Conservation (phyloP, 35 echinoderm and acorn worm genomes). For the Lytechinus variegatus region DNA sequence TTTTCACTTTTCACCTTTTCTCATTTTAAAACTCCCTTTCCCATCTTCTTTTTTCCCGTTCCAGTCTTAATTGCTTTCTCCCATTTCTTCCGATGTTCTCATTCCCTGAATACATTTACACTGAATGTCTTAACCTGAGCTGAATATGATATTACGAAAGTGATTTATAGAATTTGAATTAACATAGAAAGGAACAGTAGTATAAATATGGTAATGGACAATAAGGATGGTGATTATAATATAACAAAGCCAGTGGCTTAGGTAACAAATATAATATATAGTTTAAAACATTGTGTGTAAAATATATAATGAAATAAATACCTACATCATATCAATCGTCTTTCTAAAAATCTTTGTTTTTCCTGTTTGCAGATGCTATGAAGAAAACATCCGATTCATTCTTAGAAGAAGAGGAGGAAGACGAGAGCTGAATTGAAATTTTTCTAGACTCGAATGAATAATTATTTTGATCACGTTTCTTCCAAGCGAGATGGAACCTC, state of each 20-base stretch:
- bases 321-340: no score
- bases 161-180: no score
- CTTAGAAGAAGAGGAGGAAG: constrained; percentile 4
- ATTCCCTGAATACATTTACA: no score
- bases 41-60: not conserved
- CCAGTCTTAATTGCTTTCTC: not conserved
- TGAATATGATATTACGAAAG: no score
- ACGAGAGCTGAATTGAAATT: not conserved
- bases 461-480: constrained; percentile 8
- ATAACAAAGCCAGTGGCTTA: no score
- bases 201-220: no score
- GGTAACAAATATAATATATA: no score
- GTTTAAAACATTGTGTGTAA: no score
- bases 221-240: no score
- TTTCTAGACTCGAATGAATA: not conserved
- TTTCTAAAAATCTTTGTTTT: not conserved
- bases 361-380: not conserved
- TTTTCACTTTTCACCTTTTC: not conserved
- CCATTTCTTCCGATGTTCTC: not conserved
- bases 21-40: not conserved
- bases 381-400: not conserved
- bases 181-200: no score
- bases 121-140: not conserved
- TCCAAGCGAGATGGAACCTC: not conserved
- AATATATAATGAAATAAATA: no score